Percentiles rank a stretch among this genome's conserved stretches.
Evolutionary conservation across 2,888 invertebrate genomes (phyloP).

Genomic region (Desoria tigrina): DNA sequence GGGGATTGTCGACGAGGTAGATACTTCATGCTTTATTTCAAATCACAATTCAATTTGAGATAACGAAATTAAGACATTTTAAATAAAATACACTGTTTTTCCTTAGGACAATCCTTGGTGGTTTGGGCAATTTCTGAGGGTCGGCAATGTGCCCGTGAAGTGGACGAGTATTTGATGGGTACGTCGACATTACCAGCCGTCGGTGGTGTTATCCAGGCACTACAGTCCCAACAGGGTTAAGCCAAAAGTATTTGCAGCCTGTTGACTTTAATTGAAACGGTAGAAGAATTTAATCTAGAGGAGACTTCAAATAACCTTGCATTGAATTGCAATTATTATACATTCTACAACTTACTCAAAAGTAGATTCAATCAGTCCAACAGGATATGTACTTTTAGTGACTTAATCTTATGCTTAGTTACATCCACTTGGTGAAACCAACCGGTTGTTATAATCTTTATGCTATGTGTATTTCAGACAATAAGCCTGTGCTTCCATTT

Average conservation of each 20-base stretch:
- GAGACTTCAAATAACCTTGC: too few relatives aligned
- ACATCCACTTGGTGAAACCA: too few relatives aligned
- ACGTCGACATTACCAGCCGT: conserved; percentile 83
- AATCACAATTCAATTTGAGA: background rate
- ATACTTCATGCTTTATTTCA: background rate
- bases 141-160: conserved; percentile 92
- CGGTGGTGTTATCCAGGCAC: conserved; percentile 72
- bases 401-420: too few relatives aligned
- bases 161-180: conserved; percentile 79
- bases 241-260: background rate
- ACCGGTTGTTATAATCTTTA: too few relatives aligned
- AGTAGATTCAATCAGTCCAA: too few relatives aligned
- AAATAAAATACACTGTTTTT: conserved; percentile 2
- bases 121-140: conserved; percentile 99
- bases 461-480: conserved; percentile 40
- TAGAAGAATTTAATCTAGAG: too few relatives aligned
- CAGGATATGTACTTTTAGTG: too few relatives aligned
- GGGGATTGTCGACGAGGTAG: conserved; percentile 91
- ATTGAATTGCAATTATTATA: too few relatives aligned
- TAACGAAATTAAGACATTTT: background rate
- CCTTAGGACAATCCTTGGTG: conserved; percentile 83
- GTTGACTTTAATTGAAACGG: too few relatives aligned
- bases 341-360: too few relatives aligned
- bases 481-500: conserved; percentile 52
- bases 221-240: conserved; percentile 54